A percentile compares a stretch with the other conserved stretches of the same genome.
phyloP scores from a whole-genome alignment of 2,888 invertebrate species.

The Andrena fulva region DNA sequence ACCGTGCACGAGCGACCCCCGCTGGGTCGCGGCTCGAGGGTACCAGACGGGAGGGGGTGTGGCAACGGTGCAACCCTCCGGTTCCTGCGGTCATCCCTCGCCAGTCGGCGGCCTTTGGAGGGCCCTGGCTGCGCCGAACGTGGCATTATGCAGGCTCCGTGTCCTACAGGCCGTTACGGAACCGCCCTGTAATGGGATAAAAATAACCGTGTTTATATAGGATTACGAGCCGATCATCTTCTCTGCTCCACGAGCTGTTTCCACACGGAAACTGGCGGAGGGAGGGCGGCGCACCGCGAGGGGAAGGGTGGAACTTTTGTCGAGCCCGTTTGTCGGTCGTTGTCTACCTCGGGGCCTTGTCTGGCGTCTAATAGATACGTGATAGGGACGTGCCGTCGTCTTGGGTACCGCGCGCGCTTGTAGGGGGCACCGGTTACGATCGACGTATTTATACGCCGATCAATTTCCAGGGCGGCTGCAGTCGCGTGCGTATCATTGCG shows the following conservation, averaged over 20 bases:
- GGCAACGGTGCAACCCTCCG: constrained; percentile 68
- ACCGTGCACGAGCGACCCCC: constrained; percentile 68
- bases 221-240: constrained; percentile 73
- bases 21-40: constrained; percentile 68
- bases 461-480: constrained; percentile 24
- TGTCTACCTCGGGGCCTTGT: constrained; percentile 4
- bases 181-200: constrained; percentile 74
- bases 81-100: constrained; percentile 69
- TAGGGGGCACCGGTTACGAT: background rate
- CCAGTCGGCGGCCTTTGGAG: constrained; percentile 63
- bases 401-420: constrained; percentile 3
- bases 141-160: constrained; percentile 65
- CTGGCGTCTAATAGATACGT: constrained; percentile 46
- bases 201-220: constrained; percentile 78
- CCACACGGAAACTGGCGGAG: constrained; percentile 1
- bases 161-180: constrained; percentile 65
- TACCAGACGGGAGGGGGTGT: constrained; percentile 66
- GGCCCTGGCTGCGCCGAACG: constrained; percentile 51
- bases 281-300: constrained; percentile 13
- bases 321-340: constrained; percentile 2
- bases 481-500: constrained; percentile 33
- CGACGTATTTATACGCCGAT: constrained; percentile 43
- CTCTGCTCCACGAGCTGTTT: constrained; percentile 48
- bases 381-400: constrained; percentile 40
- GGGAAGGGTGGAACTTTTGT: constrained; percentile 55